Conservation (phyloP, 2,888 invertebrate genomes). For the Dynastes maya region DNA sequence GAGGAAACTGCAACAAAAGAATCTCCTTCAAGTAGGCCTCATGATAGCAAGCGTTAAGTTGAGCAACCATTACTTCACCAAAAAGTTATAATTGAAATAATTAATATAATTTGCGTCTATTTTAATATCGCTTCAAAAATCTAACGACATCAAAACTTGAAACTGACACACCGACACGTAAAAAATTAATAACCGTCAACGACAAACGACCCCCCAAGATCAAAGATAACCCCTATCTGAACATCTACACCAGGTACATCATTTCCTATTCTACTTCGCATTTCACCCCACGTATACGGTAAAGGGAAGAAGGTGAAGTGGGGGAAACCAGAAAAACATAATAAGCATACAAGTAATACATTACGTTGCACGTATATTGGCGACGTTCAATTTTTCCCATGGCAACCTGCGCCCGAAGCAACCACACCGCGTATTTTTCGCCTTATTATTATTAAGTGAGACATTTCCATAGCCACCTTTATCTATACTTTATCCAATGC, state of each 20-base stretch:
- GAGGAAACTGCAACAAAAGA: too few relatives aligned
- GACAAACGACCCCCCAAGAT: constrained; percentile 1
- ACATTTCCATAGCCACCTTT: constrained; percentile 23
- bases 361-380: background rate
- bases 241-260: background rate
- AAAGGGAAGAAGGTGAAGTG: background rate
- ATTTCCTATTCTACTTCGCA: background rate
- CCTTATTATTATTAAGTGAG: constrained; percentile 27
- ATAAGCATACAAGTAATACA: constrained; percentile 4
- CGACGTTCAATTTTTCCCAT: constrained; percentile 14
- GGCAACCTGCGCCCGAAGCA: constrained; percentile 1
- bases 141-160: background rate
- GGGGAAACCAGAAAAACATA: background rate
- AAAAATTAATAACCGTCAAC: constrained; percentile 3
- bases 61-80: too few relatives aligned
- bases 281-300: background rate
- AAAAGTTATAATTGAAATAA: too few relatives aligned
- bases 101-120: too few relatives aligned
- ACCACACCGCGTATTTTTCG: background rate
- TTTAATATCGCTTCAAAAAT: background rate
- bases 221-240: constrained; percentile 8
- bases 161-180: background rate
- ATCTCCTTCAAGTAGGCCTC: too few relatives aligned
- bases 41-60: too few relatives aligned
- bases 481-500: constrained; percentile 9